These are phyloP conservation scores for Melinopterus prodromus DNA, from an alignment of 2,888 invertebrate species.

Conservation along the genomic window DNA sequence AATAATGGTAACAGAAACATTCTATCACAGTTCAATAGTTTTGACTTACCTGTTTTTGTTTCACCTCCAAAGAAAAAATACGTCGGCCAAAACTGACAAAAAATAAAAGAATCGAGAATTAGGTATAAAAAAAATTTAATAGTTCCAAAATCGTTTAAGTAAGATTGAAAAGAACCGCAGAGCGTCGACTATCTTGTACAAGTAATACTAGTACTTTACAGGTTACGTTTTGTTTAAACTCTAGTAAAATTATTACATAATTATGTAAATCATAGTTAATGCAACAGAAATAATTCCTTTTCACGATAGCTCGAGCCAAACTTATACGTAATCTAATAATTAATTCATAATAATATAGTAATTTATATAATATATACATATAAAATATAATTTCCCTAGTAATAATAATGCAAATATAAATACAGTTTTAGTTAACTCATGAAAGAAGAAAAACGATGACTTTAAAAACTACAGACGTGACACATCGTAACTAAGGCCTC, in stretches of 20 bases:
- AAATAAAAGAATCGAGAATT: background rate
- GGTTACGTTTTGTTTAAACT: background rate
- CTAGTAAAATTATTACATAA: background rate
- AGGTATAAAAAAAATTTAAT: conserved; percentile 4
- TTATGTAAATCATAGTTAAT: background rate
- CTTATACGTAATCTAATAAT: background rate
- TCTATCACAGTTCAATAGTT: too few species aligned
- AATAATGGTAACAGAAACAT: too few species aligned
- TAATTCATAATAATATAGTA: background rate
- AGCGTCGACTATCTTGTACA: background rate
- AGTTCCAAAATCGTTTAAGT: background rate
- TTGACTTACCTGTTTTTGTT: too few species aligned
- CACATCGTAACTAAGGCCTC: background rate
- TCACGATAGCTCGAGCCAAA: background rate
- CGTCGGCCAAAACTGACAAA: too few species aligned
- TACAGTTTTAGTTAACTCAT: background rate
- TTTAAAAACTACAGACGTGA: background rate
- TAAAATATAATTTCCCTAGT: background rate
- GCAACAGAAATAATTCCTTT: background rate
- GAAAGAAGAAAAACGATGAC: background rate
- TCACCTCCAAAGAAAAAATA: too few species aligned
- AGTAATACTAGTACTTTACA: background rate
- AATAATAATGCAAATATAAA: background rate
- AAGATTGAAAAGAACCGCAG: background rate
- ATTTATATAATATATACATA: conserved; percentile 4